Evolutionary conservation across 2,797 vertebrate species (phyloP), one percentile per base, ranked within the genome.

Genomic region (Cirrhinus molitorella): DNA sequence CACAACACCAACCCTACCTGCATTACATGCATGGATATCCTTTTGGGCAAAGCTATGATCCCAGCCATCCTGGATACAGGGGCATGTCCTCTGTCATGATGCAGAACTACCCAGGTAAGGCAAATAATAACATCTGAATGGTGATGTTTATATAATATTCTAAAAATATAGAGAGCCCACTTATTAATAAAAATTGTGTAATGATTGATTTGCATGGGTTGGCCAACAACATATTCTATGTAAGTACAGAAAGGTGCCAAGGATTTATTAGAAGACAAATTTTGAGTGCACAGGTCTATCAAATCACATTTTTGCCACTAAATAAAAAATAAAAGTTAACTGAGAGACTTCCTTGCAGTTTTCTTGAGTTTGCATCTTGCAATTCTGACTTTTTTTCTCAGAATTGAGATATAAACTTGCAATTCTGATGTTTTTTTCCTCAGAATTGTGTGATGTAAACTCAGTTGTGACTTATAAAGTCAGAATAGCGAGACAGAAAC

Each of bases 41-140:
- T 86, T 99, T 99, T 90, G 95, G 96, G 89, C 97, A 98, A 90
- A 96, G 96, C 6, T 99, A 97, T 0, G 98, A 99, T 90, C 95
- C 97, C 88, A 96, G 84, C 92, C 97, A 98, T 91, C 97, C 98
- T 55, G 97, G 97, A 79, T 99, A 97, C 94, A 93, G 98, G 40
- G 96, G 96, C 86, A 94, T 99, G 96, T 96, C 98, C 83, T 95
- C 98, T 0, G 97, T 99, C 90, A 98, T 99, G 98, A 99, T 99
- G 97, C 98, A 98, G 92, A 98, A 97, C 89, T 99, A 99, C 93
- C 96, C 98, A 92, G 97, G 98, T 99, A 94, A 85, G 61, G 34
- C 9, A 11, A 70, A 77, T n/a, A 25, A 53, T 76, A 23, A 23
- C 11, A 31, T 59, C 23, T 51, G 3, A 55, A 25, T 59, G 12